Percentiles rank a stretch among this genome's conserved stretches.
Conservation (phyloP, 2,888 invertebrate genomes). For the Flexamia atlantica region DNA sequence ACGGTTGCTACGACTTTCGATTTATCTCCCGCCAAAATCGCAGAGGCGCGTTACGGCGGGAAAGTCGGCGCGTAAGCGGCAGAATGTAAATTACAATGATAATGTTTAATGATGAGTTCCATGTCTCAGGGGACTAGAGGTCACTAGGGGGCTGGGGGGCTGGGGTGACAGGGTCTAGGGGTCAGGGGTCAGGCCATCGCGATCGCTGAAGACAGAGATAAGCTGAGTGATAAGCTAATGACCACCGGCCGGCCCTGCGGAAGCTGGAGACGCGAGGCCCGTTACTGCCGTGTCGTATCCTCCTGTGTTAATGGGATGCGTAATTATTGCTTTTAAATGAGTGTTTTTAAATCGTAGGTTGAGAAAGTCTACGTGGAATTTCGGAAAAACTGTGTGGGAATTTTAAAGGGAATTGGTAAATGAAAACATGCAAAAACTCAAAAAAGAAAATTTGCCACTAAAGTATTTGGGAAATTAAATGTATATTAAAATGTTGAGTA, state of each 20-base stretch:
- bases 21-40: constrained; percentile 29
- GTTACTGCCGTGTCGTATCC: neutral
- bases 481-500: no score
- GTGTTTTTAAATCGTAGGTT: no score
- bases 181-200: neutral
- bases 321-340: neutral
- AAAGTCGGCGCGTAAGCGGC: neutral
- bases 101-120: constrained; percentile 20
- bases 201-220: neutral
- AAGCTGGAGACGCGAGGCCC: neutral
- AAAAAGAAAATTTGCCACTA: no score
- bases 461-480: no score
- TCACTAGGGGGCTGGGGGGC: neutral
- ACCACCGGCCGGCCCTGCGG: constrained; percentile 1
- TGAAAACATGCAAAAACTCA: no score
- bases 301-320: neutral
- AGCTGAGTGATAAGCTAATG: neutral
- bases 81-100: constrained; percentile 46
- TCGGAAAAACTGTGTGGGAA: no score
- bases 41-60: neutral
- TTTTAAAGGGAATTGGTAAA: no score
- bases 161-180: neutral
- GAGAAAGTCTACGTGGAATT: no score
- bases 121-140: neutral
- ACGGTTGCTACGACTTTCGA: neutral